Evolutionary conservation across 2,888 invertebrate species (phyloP).

Genomic region (Cosmia pyralina): DNA sequence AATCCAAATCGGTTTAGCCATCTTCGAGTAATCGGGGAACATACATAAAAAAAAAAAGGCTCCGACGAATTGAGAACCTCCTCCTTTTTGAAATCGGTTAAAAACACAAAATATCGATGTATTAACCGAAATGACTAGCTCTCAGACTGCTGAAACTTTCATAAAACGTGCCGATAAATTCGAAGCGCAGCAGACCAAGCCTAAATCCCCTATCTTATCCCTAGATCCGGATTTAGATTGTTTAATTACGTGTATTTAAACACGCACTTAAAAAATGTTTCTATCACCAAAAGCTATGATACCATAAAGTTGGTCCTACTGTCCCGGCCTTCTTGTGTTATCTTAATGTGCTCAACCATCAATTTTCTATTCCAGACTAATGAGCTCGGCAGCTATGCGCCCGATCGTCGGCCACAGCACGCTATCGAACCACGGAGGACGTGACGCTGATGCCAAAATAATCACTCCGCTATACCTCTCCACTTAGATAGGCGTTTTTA

Average conservation of each 20-base stretch:
- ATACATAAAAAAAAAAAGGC: too few species aligned
- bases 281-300: slow-evolving; percentile 23
- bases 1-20: too few species aligned
- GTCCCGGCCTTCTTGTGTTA: slow-evolving; percentile 51
- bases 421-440: slow-evolving; percentile 67
- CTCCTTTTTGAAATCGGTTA: too few species aligned
- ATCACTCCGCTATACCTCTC: slow-evolving; percentile 71
- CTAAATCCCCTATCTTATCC: neutral
- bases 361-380: slow-evolving; percentile 76
- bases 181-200: neutral
- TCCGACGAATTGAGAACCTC: too few species aligned
- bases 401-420: slow-evolving; percentile 57
- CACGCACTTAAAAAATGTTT: slow-evolving; percentile 27
- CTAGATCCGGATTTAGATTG: neutral
- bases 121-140: slow-evolving; percentile 2
- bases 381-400: slow-evolving; percentile 78
- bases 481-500: slow-evolving; percentile 67
- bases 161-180: neutral
- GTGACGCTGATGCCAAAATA: slow-evolving; percentile 72
- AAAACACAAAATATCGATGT: too few species aligned
- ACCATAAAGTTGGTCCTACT: slow-evolving; percentile 15
- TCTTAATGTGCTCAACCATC: slow-evolving; percentile 71
- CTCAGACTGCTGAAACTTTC: neutral
- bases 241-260: slow-evolving; percentile 21
- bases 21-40: too few species aligned